Conservation (phyloP, 2,113 vertebrate genomes). For the Malurus elegans region DNA sequence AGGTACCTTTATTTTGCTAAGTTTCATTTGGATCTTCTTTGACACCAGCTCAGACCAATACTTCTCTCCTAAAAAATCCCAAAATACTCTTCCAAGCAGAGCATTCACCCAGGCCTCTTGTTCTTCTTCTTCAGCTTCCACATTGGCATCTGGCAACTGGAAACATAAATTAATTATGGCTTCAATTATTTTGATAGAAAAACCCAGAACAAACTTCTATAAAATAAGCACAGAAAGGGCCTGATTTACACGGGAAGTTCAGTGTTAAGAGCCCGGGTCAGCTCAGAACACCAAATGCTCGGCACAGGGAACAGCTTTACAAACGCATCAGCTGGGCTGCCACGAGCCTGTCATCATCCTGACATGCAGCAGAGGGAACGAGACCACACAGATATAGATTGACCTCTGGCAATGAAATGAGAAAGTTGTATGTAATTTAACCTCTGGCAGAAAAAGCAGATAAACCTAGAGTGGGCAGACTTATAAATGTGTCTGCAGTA, state of each 20-base stretch:
- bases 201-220: too few species aligned
- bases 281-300: neutral
- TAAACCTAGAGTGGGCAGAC: neutral
- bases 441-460: constrained; percentile 7
- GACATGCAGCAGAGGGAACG: neutral
- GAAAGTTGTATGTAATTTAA: neutral
- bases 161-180: too few species aligned
- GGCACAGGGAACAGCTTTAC: neutral
- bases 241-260: neutral
- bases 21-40: constrained; percentile 99
- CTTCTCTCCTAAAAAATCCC: constrained; percentile 98
- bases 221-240: neutral
- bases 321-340: neutral
- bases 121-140: constrained; percentile 72
- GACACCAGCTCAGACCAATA: constrained; percentile 96
- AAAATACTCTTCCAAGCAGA: constrained; percentile 93
- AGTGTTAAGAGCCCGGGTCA: neutral
- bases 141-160: constrained; percentile 75
- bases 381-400: neutral
- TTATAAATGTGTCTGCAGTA: neutral
- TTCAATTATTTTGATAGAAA: too few species aligned
- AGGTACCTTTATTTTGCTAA: constrained; percentile 96
- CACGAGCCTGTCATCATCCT: neutral
- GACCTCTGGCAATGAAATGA: constrained; percentile 10
- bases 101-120: constrained; percentile 95